Evolutionary conservation across 2,888 invertebrate species (phyloP), one percentile per base, ranked within the genome.

Genomic region (Volucella bombylans): DNA sequence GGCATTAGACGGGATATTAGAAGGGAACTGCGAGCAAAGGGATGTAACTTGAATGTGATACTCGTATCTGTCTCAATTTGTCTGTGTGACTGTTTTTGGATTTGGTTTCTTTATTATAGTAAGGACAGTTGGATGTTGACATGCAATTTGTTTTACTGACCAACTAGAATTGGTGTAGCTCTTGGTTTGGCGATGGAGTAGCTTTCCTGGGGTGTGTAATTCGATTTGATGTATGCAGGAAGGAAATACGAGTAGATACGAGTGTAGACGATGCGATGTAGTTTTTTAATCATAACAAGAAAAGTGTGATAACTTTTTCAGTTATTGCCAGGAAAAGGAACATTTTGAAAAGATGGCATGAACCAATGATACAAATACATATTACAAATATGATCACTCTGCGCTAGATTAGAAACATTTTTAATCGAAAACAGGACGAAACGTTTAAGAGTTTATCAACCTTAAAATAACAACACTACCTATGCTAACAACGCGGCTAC

Each of bases 11-110:
- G 64, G 10, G 47, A 15, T 39, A 41, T 15, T 12, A 45, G 14
- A 1, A 15, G 52, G 39, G 39, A 3, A 55, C n/a, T 39, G 6
- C 31, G 6, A 23, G 45, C 15, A 4, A n/a, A 31, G 74, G 49
- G 80, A 31, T 31, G 31, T 31, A 6, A 31, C 31, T 31, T 71
- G 61, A 80, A 83, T 80, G 71, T 71, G 69, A 67, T 76, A n/a
- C n/a, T n/a, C n/a, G n/a, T n/a, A 83, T 83, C 76, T 83, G 71
- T 83, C 67, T 83, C 83, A 83, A 83, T 83, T 79, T 83, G 83
- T 83, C 83, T 80, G 10, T 61, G 69, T 83, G 83, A 74, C 83
- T 80, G 69, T 45, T 47, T 64, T 62, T 52, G 57, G 68, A 50
- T 68, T 73, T 47, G 39, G 76, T 65, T 82, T 49, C 68, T 72